Percentiles rank a stretch among this genome's conserved stretches.
Evolutionary conservation across 2,888 invertebrate species (phyloP).

Genomic region (Meganola albula): DNA sequence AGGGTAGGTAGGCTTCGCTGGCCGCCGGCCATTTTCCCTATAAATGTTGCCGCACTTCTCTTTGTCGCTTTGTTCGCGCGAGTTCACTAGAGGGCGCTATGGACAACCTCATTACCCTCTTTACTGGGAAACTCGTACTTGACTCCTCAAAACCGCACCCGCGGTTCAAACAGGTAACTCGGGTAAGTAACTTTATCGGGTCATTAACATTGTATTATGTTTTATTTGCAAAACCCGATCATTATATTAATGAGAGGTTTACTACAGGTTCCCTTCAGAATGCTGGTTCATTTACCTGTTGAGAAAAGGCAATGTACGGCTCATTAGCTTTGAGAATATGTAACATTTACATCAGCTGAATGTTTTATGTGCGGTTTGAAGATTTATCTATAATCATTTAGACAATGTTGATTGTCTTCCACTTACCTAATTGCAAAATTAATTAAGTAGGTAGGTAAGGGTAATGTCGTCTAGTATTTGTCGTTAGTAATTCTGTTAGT

Average conservation of each 20-base stretch:
- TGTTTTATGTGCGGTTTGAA: too few relatives aligned
- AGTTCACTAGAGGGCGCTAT: constrained; percentile 55
- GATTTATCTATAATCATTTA: constrained; percentile 1
- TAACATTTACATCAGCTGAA: too few relatives aligned
- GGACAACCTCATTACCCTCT: constrained; percentile 58
- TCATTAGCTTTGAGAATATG: too few relatives aligned
- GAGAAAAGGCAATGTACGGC: not conserved
- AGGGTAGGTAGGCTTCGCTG: constrained; percentile 53
- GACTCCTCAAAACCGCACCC: constrained; percentile 54
- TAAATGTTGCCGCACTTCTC: constrained; percentile 58
- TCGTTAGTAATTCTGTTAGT: too few relatives aligned
- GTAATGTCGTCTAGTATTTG: too few relatives aligned
- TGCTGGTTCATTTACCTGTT: constrained; percentile 8
- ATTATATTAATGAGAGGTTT: constrained; percentile 41
- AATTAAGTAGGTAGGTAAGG: too few relatives aligned
- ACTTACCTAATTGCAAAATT: too few relatives aligned
- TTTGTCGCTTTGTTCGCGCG: constrained; percentile 58
- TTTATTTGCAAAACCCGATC: constrained; percentile 45
- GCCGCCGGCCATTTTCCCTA: constrained; percentile 65
- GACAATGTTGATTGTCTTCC: too few relatives aligned
- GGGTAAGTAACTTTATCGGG: constrained; percentile 55
- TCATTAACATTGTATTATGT: constrained; percentile 60
- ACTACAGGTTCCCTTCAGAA: constrained; percentile 29
- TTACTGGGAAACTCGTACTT: constrained; percentile 46
- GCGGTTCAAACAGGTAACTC: constrained; percentile 50